phyloP scores from a whole-genome alignment of 2,113 vertebrate genomes.

The Formicarius rufipectus region DNA sequence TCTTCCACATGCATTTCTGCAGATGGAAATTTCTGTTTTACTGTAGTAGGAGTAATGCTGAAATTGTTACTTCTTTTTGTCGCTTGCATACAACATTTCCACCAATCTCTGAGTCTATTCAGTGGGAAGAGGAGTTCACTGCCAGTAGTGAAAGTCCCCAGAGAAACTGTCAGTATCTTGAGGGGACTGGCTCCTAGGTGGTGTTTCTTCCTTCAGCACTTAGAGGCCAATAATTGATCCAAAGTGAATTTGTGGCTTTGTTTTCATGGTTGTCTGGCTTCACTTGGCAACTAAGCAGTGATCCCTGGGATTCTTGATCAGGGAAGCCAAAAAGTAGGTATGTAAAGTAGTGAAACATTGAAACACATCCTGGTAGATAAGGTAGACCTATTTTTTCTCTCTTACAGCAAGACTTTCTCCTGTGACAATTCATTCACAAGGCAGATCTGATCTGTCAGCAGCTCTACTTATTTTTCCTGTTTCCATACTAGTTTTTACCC shows the following conservation, averaged over 20 bases:
- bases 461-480: background rate
- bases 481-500: background rate
- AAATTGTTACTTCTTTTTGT: background rate
- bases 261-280: fast-evolving
- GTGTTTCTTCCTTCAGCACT: background rate
- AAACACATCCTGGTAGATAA: background rate
- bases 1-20: background rate
- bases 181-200: background rate
- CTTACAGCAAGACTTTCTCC: background rate
- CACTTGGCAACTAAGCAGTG: background rate
- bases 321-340: background rate
- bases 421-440: background rate
- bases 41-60: background rate
- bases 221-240: background rate
- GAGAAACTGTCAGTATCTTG: background rate
- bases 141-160: background rate
- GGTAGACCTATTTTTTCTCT: background rate
- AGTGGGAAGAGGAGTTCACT: background rate
- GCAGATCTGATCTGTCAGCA: background rate
- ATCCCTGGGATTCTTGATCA: background rate
- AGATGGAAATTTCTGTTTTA: background rate
- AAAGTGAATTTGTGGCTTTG: background rate
- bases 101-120: background rate
- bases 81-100: background rate
- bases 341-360: background rate